Base-by-base conservation (phyloP, 2,797 vertebrate genomes). In the Catostomus latipinnis region DNA sequence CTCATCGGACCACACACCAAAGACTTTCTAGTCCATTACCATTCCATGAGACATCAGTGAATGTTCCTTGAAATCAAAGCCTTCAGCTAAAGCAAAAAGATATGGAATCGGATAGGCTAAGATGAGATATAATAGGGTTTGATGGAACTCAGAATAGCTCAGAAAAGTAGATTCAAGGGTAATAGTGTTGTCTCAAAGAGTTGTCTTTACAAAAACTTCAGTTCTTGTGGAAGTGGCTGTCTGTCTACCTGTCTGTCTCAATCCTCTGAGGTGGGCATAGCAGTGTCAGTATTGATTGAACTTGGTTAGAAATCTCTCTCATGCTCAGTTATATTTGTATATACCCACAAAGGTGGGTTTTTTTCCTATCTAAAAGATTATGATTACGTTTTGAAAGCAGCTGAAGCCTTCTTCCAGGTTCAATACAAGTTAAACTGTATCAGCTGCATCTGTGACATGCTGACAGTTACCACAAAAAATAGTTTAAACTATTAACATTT, bases 261-360 rank as follows among this genome's bases (percentile, higher is more conserved):
- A 58, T 48, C 43, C 58, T 53, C 70, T 58, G 70, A 71, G 54
- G 54, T 16, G 14, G 58, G 13, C 48, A 1, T 18, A 57, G 46
- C 62, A 58, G 6, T 57, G 16, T 8, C 14, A 18, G 14, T 22
- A 67, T 57, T 67, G 74, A 56, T 76, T 76, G 10, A 14, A 3
- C 14, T n/a, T 0, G 0, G 4, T 62, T 50, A 52, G 48, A 74
- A 74, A 53, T 18, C 1, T 14, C n/a, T 74, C 50, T 53, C 22
- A 6, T 14, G 70, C n/a, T 49, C 12, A 34, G 34, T 69, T 74
- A 4, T 63, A 14, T 63, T 45, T 71, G 7, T 48, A 34, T 53
- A 8, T 53, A 53, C 60, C 14, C 8, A 7, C 57, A 61, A 45
- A 34, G 49, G 10, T 54, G 49, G 34, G 8, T n/a, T 53, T 71